Conservation (phyloP, 2,888 invertebrate species). For the Perizoma affinitatum region DNA sequence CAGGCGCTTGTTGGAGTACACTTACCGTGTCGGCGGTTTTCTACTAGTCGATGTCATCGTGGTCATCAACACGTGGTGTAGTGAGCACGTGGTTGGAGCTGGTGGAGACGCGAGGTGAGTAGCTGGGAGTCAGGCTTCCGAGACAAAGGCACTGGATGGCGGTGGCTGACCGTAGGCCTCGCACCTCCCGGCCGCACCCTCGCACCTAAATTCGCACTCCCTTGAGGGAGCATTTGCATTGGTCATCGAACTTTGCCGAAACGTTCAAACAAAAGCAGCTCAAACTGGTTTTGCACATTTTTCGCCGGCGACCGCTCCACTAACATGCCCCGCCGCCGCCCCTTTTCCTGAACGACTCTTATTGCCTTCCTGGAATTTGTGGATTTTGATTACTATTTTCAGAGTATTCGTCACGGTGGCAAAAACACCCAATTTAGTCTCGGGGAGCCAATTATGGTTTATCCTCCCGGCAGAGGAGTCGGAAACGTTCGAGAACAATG, state of each 20-base stretch:
- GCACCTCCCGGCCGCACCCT: slow-evolving; percentile 66
- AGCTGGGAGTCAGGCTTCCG: slow-evolving; percentile 44
- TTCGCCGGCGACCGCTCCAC: slow-evolving; percentile 61
- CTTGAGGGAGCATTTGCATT: slow-evolving; percentile 66
- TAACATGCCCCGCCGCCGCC: slow-evolving; percentile 47
- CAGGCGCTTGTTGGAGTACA: slow-evolving; percentile 99
- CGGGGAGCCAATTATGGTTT: slow-evolving; percentile 24
- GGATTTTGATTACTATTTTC: slow-evolving; percentile 49
- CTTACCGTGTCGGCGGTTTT: slow-evolving; percentile 92
- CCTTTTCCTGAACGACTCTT: slow-evolving; percentile 65
- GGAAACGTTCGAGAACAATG: slow-evolving; percentile 43
- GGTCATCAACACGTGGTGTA: slow-evolving; percentile 42
- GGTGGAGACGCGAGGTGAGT: slow-evolving; percentile 49
- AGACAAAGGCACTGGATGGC: slow-evolving; percentile 73
- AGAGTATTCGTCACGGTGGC: slow-evolving; percentile 40
- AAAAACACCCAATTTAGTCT: slow-evolving; percentile 27
- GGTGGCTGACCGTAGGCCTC: slow-evolving; percentile 67
- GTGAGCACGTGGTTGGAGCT: slow-evolving; percentile 54
- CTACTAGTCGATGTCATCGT: slow-evolving; percentile 51
- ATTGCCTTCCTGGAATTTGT: slow-evolving; percentile 45
- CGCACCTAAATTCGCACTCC: slow-evolving; percentile 66
- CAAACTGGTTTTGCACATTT: slow-evolving; percentile 78
- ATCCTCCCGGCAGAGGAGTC: slow-evolving; percentile 24
- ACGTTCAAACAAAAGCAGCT: slow-evolving; percentile 74
- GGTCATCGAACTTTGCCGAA: slow-evolving; percentile 80